phyloP scores from a whole-genome alignment of 2,113 vertebrate genomes.

The Seriola dumerili region DNA sequence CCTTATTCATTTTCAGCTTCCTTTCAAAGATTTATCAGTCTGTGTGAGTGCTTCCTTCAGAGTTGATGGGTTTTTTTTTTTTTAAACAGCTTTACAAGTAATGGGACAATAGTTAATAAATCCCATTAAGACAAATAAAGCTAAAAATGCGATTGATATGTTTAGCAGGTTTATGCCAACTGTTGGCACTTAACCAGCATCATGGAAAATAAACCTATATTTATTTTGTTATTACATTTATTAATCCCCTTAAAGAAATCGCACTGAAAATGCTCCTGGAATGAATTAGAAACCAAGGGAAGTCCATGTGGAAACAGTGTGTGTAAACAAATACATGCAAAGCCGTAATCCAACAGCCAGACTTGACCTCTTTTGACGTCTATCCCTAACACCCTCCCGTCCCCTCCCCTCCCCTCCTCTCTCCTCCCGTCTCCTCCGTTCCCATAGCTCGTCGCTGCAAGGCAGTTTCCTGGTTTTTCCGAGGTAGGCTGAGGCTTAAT shows the following conservation, averaged over 20 bases:
- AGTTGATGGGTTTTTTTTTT: not conserved
- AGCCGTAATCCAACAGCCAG: constrained; percentile 62
- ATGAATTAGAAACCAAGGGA: constrained; percentile 13
- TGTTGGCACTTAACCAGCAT: not conserved
- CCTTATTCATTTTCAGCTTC: constrained; percentile 4
- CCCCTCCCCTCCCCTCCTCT: not conserved
- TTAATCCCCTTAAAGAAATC: not conserved
- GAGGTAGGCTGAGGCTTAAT: constrained; percentile 55
- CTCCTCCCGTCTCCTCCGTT: not conserved
- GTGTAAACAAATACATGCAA: constrained; percentile 17
- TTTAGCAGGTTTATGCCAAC: not conserved
- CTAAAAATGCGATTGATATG: not conserved
- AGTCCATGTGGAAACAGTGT: not conserved
- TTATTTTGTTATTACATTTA: not conserved
- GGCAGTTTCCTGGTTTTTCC: constrained; percentile 63
- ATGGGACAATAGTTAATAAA: not conserved
- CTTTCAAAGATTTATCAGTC: not conserved
- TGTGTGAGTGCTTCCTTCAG: not conserved
- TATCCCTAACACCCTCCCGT: constrained; percentile 5
- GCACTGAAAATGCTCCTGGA: not conserved
- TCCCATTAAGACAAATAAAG: not conserved
- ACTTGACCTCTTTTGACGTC: constrained; percentile 75
- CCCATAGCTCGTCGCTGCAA: constrained; percentile 35
- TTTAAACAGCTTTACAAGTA: not conserved
- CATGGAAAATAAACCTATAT: not conserved